Base-by-base conservation (phyloP, 1,140 invertebrate genomes). In the Anoplophora glabripennis region DNA sequence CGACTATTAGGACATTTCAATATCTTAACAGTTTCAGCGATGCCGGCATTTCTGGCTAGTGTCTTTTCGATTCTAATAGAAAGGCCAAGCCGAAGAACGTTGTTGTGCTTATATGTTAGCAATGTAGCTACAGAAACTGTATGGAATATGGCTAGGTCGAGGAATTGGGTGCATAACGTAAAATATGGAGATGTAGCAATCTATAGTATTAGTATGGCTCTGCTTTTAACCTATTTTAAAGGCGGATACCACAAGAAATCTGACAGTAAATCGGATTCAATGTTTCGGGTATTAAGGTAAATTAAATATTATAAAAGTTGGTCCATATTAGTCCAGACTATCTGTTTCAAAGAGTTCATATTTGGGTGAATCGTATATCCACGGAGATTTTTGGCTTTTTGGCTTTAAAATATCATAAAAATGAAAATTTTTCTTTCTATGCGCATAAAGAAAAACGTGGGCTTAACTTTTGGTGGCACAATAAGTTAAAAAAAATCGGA, bases 61-160 rank as follows among this genome's bases (percentile, higher is more conserved):
- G 79, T 87, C 36, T 76, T 84, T 61, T 86, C 89, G 42, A 90
- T 93, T 72, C 61, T 89, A 17, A 79, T 92, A 41, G 90, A 93
- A 75, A 81, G 88, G 66, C 84, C 84, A 59, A 85, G 83, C 14
- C 82, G 90, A 55, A 79, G 89, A 61, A 79, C 82, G 8, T 71
- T 91, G 5, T 74, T 93, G 4, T 84, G 86, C 64, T 76, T 92
- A 10, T 93, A 93, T 76, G 86, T 92, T 46, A 86, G 87, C 41
- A 93, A 92, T 79, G 83, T 92, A 78, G 89, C 89, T 18, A 86
- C 87, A 12, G 90, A 92, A 79, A 87, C 88, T 5, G 69, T 89
- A 15, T 91, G 88, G 75, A 82, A 81, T 61, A 91, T 91, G 89
- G 79, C 82, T 2, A 78, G 85, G 33, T 79, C 80, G 4, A 76